Conservation (phyloP, 2,113 vertebrate species). For the Petaurus breviceps region DNA sequence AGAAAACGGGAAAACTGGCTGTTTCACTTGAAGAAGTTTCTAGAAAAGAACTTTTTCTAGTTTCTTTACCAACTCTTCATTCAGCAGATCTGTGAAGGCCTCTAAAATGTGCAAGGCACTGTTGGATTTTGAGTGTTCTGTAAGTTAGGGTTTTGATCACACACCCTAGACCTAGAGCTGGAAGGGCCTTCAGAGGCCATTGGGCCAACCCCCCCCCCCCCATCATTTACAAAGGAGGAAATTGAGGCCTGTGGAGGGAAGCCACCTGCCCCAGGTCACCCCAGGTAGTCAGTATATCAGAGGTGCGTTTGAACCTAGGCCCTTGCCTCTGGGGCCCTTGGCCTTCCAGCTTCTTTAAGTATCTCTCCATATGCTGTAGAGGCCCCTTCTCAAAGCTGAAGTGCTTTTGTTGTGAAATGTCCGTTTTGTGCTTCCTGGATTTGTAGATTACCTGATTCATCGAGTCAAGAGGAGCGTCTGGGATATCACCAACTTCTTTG, state of each 20-base stretch:
- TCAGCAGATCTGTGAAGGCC: neutral
- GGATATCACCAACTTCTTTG: conserved; percentile 72
- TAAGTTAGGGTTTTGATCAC: neutral
- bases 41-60: neutral
- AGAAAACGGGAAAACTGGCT: neutral
- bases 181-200: neutral
- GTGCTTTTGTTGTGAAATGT: conserved; percentile 29
- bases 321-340: neutral
- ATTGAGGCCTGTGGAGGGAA: neutral
- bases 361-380: neutral
- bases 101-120: neutral
- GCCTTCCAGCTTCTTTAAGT: neutral
- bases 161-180: neutral
- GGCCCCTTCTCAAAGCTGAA: conserved; percentile 30
- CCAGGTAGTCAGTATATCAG: neutral
- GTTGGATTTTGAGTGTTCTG: neutral
- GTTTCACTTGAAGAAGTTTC: neutral
- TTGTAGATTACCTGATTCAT: conserved; percentile 72
- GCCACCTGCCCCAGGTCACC: neutral
- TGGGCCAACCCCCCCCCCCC: neutral
- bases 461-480: conserved; percentile 45
- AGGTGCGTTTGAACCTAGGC: neutral
- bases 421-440: conserved; percentile 59
- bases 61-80: neutral
- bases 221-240: neutral